phyloP scores from a whole-genome alignment of 2,888 invertebrate genomes.

The Cosmopolites sordidus region DNA sequence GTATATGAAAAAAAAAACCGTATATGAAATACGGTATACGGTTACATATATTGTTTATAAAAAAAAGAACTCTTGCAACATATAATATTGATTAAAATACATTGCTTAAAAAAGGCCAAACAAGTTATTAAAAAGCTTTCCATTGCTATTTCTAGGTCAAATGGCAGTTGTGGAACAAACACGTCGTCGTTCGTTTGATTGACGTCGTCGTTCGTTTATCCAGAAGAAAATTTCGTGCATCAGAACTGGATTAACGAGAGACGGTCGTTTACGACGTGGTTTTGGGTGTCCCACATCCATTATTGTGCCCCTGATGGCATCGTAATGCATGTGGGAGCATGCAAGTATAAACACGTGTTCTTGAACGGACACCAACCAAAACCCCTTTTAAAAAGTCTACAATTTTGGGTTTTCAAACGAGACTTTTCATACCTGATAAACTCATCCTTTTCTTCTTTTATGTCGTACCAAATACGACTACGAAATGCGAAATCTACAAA shows the following conservation, averaged over 20 bases:
- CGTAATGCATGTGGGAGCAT: conserved; percentile 70
- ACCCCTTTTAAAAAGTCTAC: conserved; percentile 74
- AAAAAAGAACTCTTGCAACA: too few species aligned
- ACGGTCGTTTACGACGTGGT: conserved; percentile 24
- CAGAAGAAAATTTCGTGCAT: conserved; percentile 32
- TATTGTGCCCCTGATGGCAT: conserved; percentile 59
- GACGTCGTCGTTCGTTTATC: too few species aligned
- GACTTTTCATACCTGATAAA: conserved; percentile 66
- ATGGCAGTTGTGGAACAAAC: too few species aligned
- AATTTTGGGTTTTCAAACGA: conserved; percentile 56
- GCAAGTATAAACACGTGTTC: conserved; percentile 76
- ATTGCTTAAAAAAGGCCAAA: too few species aligned
- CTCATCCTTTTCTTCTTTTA: conserved; percentile 67
- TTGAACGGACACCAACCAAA: conserved; percentile 76
- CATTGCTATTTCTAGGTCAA: too few species aligned
- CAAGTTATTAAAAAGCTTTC: too few species aligned
- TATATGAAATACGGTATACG: too few species aligned
- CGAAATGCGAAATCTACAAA: too few species aligned
- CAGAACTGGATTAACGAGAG: conserved; percentile 18
- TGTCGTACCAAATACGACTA: conserved; percentile 73
- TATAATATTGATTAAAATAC: too few species aligned
- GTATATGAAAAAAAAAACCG: too few species aligned
- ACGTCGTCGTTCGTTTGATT: conserved; percentile 17
- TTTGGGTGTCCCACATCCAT: conserved; percentile 55
- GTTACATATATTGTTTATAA: too few species aligned